Base-by-base conservation (phyloP, 2,797 vertebrate species). In the Myiotriccus ornatus region DNA sequence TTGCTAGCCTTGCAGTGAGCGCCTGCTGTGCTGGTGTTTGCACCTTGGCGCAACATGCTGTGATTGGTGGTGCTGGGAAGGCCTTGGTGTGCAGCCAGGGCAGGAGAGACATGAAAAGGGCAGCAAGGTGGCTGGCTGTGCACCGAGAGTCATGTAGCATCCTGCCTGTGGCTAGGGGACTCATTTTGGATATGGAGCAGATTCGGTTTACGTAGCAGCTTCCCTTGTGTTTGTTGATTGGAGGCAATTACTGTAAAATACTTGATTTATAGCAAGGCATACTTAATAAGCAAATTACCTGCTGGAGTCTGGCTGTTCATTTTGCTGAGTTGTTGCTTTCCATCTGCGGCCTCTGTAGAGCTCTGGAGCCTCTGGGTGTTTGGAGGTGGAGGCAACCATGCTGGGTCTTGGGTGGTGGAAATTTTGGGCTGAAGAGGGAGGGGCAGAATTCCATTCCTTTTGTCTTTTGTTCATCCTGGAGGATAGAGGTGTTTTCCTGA, bases 221-320 rank as follows among this genome's bases (percentile, higher is more conserved):
- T 55, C 71, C 73, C 49, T 8, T 0, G 28, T 92, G 89, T 95
- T 96, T 83, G 89, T 85, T 95, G 93, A 94, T 95, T 92, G 87
- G 84, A 94, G 41, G 71, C 84, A 96, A 93, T 96, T 96, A 95
- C 71, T 77, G 41, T 77, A 80, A 89, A 93, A 89, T 96, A 92
- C 95, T 96, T 96, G 95, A 95, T 96, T 95, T 94, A 92, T 92
- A 92, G 93, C 5, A 47, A 93, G 91, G 75, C 71, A 74, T 93
- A 91, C 94, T 96, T 96, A 89, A 91, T 89, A 95, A 94, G 68
- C 87, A 71, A 94, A 89, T 91, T 92, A 96, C 93, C 81, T 96
- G 89, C 91, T 70, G 37, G 67, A 82, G 35, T 30, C 34, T 94
- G 80, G n/a, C 69, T 94, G 67, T 47, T 89, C 3, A 0, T 87